Base-by-base conservation (phyloP, 2,113 vertebrate genomes). In the Sprattus sprattus region DNA sequence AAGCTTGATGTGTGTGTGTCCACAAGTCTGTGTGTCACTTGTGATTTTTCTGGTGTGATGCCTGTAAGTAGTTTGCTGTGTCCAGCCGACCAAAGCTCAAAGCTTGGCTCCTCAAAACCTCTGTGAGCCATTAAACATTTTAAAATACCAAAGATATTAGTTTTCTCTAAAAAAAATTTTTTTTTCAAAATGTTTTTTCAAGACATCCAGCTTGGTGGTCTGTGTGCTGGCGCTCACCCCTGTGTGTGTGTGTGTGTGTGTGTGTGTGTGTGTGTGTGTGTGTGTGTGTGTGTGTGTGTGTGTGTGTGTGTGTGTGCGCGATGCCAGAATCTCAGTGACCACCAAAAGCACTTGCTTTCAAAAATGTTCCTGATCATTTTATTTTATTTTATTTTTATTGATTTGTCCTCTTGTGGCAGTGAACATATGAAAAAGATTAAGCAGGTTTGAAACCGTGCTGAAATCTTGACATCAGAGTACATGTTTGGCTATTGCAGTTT, bases 191-290 rank as follows among this genome's bases (percentile, higher is more conserved):
- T 78, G 71, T 78, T 78, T 78, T 71, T 71, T 71, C 64, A 71
- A 71, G 64, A 71, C 8, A 28, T 13, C 64, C n/a, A 32, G 11
- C 64, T 32, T 71, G n/a, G 64, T 67, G 60, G 64, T 32, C n/a
- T 32, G 15, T 87, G 32, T 80, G 87, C 46, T 83, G 28, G 8
- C 87, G 83, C 88, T 57, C 83, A 78, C 84, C 86, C 83, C 13
- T 78, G 22, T 86, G 85, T 82, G 82, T 87, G 84, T 83, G 85
- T n/a, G 83, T 87, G 82, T 52, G 75, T 67, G 28, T 60, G 87
- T 47, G 45, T 45, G 57, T 45, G 67, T 8, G 39, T 60, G 16
- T 8, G 84, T 64, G 84, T 25, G 81, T 28, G 50, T 82, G 83
- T 83, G 83, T 49, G 67, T 78, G 45, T 50, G 67, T 15, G 84